These are phyloP conservation scores for Manduca sexta DNA, from an alignment of 1,140 invertebrate species.

Conservation along the genomic window DNA sequence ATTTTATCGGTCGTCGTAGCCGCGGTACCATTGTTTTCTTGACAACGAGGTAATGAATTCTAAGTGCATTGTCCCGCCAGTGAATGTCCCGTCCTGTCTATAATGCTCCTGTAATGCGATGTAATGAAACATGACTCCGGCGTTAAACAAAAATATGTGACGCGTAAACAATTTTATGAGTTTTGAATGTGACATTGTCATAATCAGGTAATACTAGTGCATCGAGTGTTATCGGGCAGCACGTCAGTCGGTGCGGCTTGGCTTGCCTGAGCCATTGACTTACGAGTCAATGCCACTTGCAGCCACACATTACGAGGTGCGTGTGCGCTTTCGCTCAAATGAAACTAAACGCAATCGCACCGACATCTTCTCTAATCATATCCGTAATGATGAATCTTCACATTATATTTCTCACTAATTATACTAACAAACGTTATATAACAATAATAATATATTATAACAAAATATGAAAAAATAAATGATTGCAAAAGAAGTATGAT, in stretches of 20 bases:
- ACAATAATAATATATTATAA: no score
- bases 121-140: no score
- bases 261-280: neutral
- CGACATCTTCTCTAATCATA: conserved; percentile 1
- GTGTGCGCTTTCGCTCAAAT: conserved; percentile 2
- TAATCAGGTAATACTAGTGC: no score
- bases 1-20: conserved; percentile 31
- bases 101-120: neutral
- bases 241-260: no score
- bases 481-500: no score
- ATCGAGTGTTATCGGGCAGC: no score
- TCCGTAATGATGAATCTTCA: neutral
- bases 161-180: no score
- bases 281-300: conserved; percentile 2
- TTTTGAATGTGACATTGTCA: no score
- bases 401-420: neutral
- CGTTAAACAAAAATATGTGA: no score
- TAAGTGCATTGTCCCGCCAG: conserved; percentile 39
- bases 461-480: no score
- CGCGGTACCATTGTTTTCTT: conserved; percentile 36
- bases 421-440: no score
- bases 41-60: conserved; percentile 33
- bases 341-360: conserved; percentile 1
- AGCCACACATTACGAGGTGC: neutral
- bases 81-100: conserved; percentile 18